Evolutionary conservation across 2,113 vertebrate species (phyloP), one percentile per base, ranked within the genome.

Genomic region (Brachypteracias leptosomus): DNA sequence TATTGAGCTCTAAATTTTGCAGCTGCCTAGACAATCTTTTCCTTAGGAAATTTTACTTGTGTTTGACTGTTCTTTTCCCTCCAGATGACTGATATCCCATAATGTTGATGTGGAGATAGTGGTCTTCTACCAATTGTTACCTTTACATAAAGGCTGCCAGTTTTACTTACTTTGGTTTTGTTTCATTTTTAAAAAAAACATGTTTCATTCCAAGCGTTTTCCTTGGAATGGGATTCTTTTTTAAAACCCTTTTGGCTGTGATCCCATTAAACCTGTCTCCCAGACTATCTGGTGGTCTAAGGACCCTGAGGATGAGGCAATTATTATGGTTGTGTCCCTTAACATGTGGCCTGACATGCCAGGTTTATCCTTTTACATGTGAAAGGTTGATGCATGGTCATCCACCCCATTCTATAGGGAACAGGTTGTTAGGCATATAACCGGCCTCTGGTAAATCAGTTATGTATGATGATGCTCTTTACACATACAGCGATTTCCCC

Each of bases 1-100:
- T 91, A 88, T 35, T 91, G 88, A 74, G 59, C 82, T 93, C 67
- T 91, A 70, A 17, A 47, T 71, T 66, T 81, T 88, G 78, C 54
- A 71, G 67, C 59, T 85, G 85, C 71, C 78, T 47, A 31, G 49
- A 33, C 44, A 74, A 51, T 21, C 22, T 79, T 89, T 93, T 82
- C 25, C 33, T 76, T 42, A 26, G 36, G 44, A 85, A 6, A 42
- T 51, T 87, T 85, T 9, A 31, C 49, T 79, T 76, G 78, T 28
- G 20, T 38, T 54, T 82, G 31, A 6, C 36, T 87, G 52, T 11
- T 70, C 57, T 89, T 88, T 82, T 81, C 22, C 31, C 13, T 79
- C 49, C 16, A 61, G 15, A 35, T 38, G 13, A 85, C 25, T 88
- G 17, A 14, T 31, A 46, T 68, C 36, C 20, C 3, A 2, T 26